Percentiles rank a stretch among this genome's conserved stretches.
Conservation (phyloP, 2,113 vertebrate genomes). For the Corythornis cristatus region DNA sequence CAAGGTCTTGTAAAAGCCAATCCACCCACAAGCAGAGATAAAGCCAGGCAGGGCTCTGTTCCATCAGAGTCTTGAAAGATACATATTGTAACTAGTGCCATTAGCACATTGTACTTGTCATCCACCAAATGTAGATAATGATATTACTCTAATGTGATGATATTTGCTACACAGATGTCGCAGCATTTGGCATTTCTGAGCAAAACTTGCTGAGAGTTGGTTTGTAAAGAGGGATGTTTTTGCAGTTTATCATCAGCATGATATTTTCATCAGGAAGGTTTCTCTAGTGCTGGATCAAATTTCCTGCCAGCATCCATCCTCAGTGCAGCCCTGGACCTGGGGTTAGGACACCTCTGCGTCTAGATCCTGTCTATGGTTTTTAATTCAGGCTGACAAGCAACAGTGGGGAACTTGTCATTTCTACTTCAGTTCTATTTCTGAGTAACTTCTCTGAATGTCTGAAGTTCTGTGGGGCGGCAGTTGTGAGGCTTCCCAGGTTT, state of each 20-base stretch:
- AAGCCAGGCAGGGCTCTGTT: neutral
- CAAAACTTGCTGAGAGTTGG: neutral
- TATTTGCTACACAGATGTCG: accelerated
- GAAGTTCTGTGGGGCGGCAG: neutral
- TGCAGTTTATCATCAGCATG: neutral
- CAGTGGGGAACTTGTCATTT: neutral
- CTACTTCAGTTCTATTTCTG: neutral
- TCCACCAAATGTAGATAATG: neutral
- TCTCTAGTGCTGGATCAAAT: neutral
- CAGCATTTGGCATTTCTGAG: neutral
- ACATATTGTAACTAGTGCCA: neutral
- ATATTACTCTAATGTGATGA: neutral
- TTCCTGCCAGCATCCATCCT: neutral
- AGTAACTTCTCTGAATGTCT: neutral
- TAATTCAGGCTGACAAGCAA: neutral
- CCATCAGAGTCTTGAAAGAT: neutral
- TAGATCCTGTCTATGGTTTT: neutral
- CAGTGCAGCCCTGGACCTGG: neutral
- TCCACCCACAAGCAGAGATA: neutral
- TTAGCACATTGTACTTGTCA: neutral
- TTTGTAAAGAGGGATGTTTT: neutral
- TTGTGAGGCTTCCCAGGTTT: neutral
- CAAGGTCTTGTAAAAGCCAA: neutral
- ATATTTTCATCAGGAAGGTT: neutral
- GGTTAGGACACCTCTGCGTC: neutral